Evolutionary conservation across 2,888 invertebrate species (phyloP), one percentile per base, ranked within the genome.

Genomic region (Clusia tigrina): DNA sequence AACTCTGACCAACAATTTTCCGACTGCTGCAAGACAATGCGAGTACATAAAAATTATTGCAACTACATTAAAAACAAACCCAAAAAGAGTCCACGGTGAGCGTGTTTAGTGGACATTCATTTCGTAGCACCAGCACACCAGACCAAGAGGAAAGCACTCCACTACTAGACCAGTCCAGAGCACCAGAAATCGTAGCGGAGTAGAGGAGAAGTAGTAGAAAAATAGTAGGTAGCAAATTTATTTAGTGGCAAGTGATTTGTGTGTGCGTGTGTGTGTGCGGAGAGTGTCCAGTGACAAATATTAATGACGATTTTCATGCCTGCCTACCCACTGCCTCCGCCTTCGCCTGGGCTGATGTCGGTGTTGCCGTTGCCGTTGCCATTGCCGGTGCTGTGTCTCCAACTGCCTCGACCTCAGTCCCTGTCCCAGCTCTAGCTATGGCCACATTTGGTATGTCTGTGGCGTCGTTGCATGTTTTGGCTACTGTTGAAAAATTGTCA

Each of bases 291-390:
- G 79, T 78, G 79, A 78, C 78, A 78, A 78, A 78, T 78, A 78
- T 78, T 78, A 79, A 78, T 78, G 78, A 78, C 78, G 74, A 76
- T 78, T 78, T 77, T 79, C 78, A 77, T 76, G 71, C 74, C 74
- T 77, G 67, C 70, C 73, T 70, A 65, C 67, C 62, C 62, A 60
- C 66, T 66, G 63, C 64, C 65, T 62, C 58, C 60, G 23, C 52
- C 38, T 54, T n/a, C n/a, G 32, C 12, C 26, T 53, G 38, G n/a
- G n/a, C n/a, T n/a, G n/a, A n/a, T n/a, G n/a, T n/a, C n/a, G n/a
- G n/a, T n/a, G n/a, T n/a, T n/a, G n/a, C n/a, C n/a, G n/a, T n/a
- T n/a, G n/a, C n/a, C n/a, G n/a, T n/a, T n/a, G n/a, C n/a, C n/a
- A n/a, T n/a, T n/a, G n/a, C n/a, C n/a, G n/a, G 22, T 26, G 58